phyloP scores from a whole-genome alignment of 2,113 vertebrate species.

The Pangasianodon hypophthalmus region DNA sequence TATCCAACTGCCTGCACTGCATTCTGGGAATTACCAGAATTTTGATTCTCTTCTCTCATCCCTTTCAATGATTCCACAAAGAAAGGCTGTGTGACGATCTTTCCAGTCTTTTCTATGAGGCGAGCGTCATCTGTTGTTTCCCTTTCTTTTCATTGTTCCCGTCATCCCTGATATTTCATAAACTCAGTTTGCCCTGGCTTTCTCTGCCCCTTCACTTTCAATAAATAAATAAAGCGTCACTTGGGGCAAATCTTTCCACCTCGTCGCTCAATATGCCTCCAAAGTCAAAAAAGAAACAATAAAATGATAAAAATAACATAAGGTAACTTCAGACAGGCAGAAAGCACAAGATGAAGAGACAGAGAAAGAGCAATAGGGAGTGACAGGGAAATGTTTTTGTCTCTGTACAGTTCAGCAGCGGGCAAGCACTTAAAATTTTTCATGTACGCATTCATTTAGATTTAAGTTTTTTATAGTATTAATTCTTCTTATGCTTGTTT shows the following conservation, averaged over 20 bases:
- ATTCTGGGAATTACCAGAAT: constrained; percentile 3
- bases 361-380: neutral
- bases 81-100: neutral
- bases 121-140: neutral
- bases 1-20: neutral
- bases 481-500: constrained; percentile 54
- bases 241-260: constrained; percentile 64
- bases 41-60: neutral
- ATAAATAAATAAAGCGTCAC: constrained; percentile 73
- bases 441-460: constrained; percentile 76
- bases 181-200: constrained; percentile 21
- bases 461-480: constrained; percentile 68
- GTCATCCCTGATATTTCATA: constrained; percentile 23
- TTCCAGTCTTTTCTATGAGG: constrained; percentile 10
- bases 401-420: constrained; percentile 68
- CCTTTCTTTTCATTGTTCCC: neutral
- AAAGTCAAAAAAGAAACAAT: constrained; percentile 58
- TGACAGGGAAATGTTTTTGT: constrained; percentile 50
- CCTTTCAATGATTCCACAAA: neutral
- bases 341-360: constrained; percentile 16
- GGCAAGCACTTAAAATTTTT: constrained; percentile 72
- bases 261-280: constrained; percentile 59
- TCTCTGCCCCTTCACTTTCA: constrained; percentile 56
- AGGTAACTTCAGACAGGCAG: constrained; percentile 52
- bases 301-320: constrained; percentile 59